A percentile compares a stretch with the other conserved stretches of the same genome.
Evolutionary conservation across 2,797 vertebrate species (phyloP).

Genomic region (Vultur gryphus): DNA sequence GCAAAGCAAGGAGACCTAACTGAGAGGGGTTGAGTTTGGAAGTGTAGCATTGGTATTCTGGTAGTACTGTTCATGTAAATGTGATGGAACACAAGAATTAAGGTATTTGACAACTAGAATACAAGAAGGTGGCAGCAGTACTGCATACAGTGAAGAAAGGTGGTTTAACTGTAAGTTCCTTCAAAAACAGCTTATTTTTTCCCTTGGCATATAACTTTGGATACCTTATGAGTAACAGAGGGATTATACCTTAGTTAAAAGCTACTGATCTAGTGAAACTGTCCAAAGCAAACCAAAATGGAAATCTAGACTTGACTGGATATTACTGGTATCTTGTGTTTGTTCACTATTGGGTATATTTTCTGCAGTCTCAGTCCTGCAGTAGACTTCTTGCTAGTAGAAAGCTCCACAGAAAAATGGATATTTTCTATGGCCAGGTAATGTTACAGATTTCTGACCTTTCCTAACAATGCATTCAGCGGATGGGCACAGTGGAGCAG

Average conservation of each 20-base stretch:
- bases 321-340: not conserved
- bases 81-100: not conserved
- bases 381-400: not conserved
- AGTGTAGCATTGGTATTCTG: not conserved
- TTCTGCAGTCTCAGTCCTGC: not conserved
- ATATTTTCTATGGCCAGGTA: not conserved
- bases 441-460: not conserved
- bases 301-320: not conserved
- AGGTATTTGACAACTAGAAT: not conserved
- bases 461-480: not conserved
- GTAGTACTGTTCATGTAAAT: not conserved
- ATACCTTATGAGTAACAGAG: not conserved
- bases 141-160: not conserved
- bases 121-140: not conserved
- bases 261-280: not conserved
- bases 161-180: not conserved
- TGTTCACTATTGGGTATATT: not conserved
- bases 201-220: not conserved
- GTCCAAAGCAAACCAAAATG: not conserved
- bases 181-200: not conserved
- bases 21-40: not conserved
- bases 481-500: not conserved
- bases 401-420: not conserved
- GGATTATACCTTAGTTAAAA: not conserved
- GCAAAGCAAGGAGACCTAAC: not conserved